phyloP scores from a whole-genome alignment of 2,888 invertebrate genomes.

The Eustalomyia histrio region DNA sequence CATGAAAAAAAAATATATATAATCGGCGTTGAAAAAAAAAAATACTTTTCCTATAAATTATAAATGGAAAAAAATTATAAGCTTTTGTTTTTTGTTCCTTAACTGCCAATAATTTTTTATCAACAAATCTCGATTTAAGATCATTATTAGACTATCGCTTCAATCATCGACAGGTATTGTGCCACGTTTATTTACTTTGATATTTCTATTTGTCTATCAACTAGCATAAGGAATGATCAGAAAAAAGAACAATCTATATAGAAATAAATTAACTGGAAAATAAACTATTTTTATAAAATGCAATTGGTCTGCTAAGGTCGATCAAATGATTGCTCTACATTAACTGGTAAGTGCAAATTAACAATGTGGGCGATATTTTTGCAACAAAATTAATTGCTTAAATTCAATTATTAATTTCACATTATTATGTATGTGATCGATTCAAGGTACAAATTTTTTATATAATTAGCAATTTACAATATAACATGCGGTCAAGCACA shows the following conservation, averaged over 20 bases:
- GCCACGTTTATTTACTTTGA: slow-evolving; percentile 36
- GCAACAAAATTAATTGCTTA: too few species aligned
- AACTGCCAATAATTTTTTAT: slow-evolving; percentile 47
- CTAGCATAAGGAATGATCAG: neutral
- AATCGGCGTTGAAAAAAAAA: slow-evolving; percentile 7
- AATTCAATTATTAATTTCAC: too few species aligned
- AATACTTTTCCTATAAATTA: slow-evolving; percentile 41
- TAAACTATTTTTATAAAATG: slow-evolving; percentile 21
- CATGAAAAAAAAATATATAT: slow-evolving; percentile 22
- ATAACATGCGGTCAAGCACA: too few species aligned
- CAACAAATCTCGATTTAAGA: slow-evolving; percentile 49
- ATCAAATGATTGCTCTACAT: neutral
- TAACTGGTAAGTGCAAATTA: too few species aligned
- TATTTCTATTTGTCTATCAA: slow-evolving; percentile 50
- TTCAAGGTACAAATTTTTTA: too few species aligned
- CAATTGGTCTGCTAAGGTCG: neutral
- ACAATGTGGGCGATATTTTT: too few species aligned
- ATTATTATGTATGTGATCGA: too few species aligned
- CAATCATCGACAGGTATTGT: slow-evolving; percentile 22
- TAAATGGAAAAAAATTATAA: slow-evolving; percentile 3
- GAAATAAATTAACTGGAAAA: neutral
- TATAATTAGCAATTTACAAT: too few species aligned
- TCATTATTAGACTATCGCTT: slow-evolving; percentile 36
- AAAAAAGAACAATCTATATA: neutral
- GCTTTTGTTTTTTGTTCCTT: slow-evolving; percentile 31